A percentile compares a stretch with the other conserved stretches of the same genome.
Evolutionary conservation across 2,797 vertebrate species (phyloP).

Genomic region (Pterois miles): DNA sequence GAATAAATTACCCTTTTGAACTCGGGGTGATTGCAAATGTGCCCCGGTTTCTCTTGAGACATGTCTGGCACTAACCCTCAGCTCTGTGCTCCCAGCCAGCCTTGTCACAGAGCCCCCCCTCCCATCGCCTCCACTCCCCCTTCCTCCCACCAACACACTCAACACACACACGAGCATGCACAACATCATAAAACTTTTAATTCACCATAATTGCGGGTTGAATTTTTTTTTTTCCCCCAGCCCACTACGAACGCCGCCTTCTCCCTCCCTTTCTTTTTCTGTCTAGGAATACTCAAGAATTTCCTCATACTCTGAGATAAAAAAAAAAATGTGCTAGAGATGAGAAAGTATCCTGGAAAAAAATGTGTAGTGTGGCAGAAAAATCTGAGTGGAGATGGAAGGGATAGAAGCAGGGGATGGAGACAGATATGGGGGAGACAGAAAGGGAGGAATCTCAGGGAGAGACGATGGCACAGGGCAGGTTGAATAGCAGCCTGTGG

Average conservation of each 20-base stretch:
- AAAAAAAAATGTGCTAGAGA: constrained; percentile 17
- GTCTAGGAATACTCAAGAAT: constrained; percentile 57
- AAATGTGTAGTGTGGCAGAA: constrained; percentile 25
- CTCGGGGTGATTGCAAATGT: constrained; percentile 83
- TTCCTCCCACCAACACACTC: constrained; percentile 12
- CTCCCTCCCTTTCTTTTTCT: constrained; percentile 14
- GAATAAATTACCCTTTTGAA: constrained; percentile 87
- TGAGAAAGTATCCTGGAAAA: constrained; percentile 32
- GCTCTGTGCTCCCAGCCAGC: constrained; percentile 70
- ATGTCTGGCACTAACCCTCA: constrained; percentile 81
- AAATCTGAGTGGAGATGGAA: constrained; percentile 36
- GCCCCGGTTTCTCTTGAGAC: constrained; percentile 82
- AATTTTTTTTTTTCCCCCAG: constrained; percentile 35
- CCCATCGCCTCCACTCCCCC: neutral
- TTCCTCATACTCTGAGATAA: constrained; percentile 27
- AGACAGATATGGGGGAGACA: constrained; percentile 11
- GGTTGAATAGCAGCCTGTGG: constrained; percentile 65
- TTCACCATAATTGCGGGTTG: constrained; percentile 60
- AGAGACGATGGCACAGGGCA: constrained; percentile 27
- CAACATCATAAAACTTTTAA: constrained; percentile 74
- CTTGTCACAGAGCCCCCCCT: constrained; percentile 67
- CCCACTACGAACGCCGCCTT: constrained; percentile 16
- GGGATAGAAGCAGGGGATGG: constrained; percentile 8
- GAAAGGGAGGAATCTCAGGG: constrained; percentile 42
- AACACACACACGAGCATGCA: constrained; percentile 20